Percentiles rank a stretch among this genome's conserved stretches.
phyloP scores from a whole-genome alignment of 2,888 invertebrate species.

The Troides aeacus region DNA sequence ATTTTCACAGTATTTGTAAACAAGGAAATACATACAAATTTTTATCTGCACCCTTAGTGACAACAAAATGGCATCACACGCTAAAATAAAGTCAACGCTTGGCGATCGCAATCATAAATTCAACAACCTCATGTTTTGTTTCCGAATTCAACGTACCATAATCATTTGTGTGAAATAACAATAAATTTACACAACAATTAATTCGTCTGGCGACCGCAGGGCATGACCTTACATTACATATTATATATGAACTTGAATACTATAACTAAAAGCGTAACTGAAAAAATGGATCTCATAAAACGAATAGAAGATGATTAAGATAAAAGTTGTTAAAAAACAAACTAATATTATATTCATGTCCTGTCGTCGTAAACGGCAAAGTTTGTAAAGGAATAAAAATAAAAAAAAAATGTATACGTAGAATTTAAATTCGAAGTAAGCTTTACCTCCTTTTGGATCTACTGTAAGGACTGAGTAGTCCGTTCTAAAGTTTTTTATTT shows the following conservation, averaged over 20 bases:
- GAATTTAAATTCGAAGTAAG: no score
- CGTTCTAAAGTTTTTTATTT: no score
- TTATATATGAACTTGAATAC: conserved; percentile 13
- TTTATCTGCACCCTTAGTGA: conserved; percentile 6
- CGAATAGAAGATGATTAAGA: background rate
- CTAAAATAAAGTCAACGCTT: conserved; percentile 24
- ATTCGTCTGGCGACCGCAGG: conserved; percentile 36
- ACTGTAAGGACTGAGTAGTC: no score
- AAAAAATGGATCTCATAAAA: background rate
- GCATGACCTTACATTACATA: conserved; percentile 37
- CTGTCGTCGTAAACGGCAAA: no score
- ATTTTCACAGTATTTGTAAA: background rate
- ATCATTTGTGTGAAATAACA: conserved; percentile 31
- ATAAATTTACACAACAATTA: conserved; percentile 37
- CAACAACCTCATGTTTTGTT: conserved; percentile 39
- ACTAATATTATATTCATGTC: no score
- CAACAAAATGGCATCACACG: conserved; percentile 36
- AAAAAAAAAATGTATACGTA: no score
- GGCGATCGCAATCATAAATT: conserved; percentile 28
- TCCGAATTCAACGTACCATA: conserved; percentile 31
- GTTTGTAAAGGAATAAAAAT: no score
- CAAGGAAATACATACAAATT: background rate
- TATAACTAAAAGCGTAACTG: conserved; percentile 2
- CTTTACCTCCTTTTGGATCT: no score
- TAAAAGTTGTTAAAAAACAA: background rate